Evolutionary conservation across 2,113 vertebrate genomes (phyloP).

Genomic region (Dasyornis broadbenti): DNA sequence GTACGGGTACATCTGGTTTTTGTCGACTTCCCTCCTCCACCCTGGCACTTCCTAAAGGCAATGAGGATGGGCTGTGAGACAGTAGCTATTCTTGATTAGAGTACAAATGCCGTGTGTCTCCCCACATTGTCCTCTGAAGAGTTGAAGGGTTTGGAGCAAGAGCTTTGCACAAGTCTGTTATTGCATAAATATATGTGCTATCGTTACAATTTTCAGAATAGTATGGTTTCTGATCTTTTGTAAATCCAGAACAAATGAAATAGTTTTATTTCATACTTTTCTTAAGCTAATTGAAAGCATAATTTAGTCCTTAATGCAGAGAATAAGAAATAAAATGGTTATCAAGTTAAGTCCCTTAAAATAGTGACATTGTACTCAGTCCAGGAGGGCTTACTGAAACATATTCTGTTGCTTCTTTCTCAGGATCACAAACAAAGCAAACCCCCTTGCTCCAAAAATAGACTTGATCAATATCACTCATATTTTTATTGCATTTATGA

Average conservation of each 20-base stretch:
- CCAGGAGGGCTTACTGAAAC: not conserved
- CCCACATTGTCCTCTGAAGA: fast-evolving
- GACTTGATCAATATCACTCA: not conserved
- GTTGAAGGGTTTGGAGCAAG: not conserved
- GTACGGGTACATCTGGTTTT: not conserved
- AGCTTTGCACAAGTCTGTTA: not conserved
- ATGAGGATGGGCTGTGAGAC: not conserved
- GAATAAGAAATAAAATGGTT: not conserved
- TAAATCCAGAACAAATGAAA: not conserved
- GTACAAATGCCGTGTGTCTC: not conserved
- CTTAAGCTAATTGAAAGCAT: not conserved
- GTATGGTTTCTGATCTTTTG: not conserved
- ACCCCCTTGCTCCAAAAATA: not conserved
- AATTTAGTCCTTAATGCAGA: not conserved
- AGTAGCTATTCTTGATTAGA: not conserved
- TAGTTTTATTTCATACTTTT: not conserved
- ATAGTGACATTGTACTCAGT: not conserved
- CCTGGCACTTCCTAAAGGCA: fast-evolving
- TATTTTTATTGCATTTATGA: not conserved
- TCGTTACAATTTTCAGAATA: not conserved
- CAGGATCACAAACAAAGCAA: not conserved
- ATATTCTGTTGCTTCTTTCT: not conserved
- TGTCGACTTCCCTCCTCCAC: not conserved
- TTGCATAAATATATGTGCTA: fast-evolving
- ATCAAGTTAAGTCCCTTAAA: not conserved